A percentile compares a stretch with the other conserved stretches of the same genome.
These are phyloP conservation scores for Magallana nippona DNA, from an alignment of 2,888 invertebrate species.

Conservation along the genomic window DNA sequence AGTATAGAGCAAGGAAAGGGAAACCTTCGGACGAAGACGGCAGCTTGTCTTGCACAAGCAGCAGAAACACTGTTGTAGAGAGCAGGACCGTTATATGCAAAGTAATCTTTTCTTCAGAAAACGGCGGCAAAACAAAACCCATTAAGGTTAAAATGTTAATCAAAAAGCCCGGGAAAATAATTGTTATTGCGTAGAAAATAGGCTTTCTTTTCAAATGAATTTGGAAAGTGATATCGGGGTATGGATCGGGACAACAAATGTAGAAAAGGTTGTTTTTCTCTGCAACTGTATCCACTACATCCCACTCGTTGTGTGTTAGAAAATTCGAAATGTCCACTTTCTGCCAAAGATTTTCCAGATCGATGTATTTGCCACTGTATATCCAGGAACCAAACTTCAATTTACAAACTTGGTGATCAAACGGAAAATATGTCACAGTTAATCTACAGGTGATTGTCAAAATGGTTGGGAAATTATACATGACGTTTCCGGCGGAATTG, in stretches of 20 bases:
- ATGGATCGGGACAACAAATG: neutral
- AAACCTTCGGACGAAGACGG: neutral
- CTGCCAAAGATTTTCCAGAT: neutral
- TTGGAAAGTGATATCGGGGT: neutral
- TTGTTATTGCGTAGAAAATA: neutral
- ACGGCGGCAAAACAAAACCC: conserved; percentile 6
- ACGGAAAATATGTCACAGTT: conserved; percentile 32
- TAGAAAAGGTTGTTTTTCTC: neutral
- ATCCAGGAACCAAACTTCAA: conserved; percentile 42
- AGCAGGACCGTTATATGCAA: conserved; percentile 16
- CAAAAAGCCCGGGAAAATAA: neutral
- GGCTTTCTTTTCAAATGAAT: conserved; percentile 7
- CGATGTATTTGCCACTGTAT: conserved; percentile 18
- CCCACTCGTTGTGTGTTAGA: conserved; percentile 32
- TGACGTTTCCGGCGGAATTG: neutral
- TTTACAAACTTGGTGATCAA: conserved; percentile 27
- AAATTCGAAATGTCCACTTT: conserved; percentile 19
- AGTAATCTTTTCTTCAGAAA: conserved; percentile 33
- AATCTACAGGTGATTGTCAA: conserved; percentile 27
- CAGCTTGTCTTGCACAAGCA: conserved; percentile 10
- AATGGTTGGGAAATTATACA: conserved; percentile 33
- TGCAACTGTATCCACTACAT: neutral
- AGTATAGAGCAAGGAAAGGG: neutral
- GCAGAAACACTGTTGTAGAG: neutral
- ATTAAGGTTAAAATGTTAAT: neutral